Evolutionary conservation across 64 coral and sea anemone species (phyloP), one percentile per base, ranked within the genome.

Genomic region (Astreopora myriophthalma): DNA sequence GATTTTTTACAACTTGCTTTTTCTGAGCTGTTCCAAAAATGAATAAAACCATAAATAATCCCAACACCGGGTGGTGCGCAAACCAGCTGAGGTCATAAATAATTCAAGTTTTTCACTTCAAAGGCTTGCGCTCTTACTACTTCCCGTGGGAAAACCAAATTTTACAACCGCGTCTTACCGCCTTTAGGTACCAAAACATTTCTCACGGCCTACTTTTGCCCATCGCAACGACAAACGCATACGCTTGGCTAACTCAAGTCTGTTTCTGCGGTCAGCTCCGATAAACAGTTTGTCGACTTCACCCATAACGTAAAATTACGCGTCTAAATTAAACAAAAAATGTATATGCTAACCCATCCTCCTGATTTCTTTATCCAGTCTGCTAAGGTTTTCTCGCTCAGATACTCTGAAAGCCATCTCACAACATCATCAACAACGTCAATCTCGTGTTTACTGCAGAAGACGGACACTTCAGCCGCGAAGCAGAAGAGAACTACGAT

Each of bases 281-380:
- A n/a, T n/a, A n/a, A n/a, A n/a, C n/a, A n/a, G n/a, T n/a, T n/a
- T 1, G 23, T 29, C 13, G 40, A 14, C 30, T 42, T 73, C 32
- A 37, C n/a, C n/a, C 70, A 73, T 78, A 51, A 38, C 79, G 57
- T 83, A 76, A 89, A 77, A 38, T 64, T 80, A 86, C 29, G 20
- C 23, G 37, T 72, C 74, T 82, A 88, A 82, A 70, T 73, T 5
- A 34, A 8, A 46, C 44, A 34, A 22, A 48, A 55, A 55, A 55
- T 55, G n/a, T 51, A 31, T 71, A 40, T 3, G 19, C 27, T 33
- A 67, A 96, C 95, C 95, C 95, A 96, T 90, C 95, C 95, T 24
- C 95, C 95, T 51, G 95, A 80, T 48, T 96, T 94, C 30, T 20
- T 63, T 44, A 96, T 91, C 95, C 95, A 96, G 77, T 86, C 87